These are phyloP conservation scores for Seira ritae DNA, from an alignment of 2,888 invertebrate genomes.

Conservation along the genomic window DNA sequence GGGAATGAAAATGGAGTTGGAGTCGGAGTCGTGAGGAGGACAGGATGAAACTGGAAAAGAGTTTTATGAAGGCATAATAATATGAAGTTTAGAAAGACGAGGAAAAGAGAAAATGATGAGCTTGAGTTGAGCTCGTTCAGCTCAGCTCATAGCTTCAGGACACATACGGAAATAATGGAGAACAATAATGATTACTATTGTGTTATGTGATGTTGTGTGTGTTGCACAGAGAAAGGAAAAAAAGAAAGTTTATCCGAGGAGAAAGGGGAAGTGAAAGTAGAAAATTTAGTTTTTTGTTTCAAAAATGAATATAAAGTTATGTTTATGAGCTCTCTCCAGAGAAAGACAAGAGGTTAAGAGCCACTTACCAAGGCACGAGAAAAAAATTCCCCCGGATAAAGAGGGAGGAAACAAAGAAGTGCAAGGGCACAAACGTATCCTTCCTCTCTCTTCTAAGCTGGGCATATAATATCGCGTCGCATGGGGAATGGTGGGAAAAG, in stretches of 20 bases:
- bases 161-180: neutral
- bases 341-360: slow-evolving; percentile 1
- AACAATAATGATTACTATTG: slow-evolving; percentile 19
- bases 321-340: slow-evolving; percentile 1
- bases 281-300: neutral
- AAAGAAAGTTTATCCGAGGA: neutral
- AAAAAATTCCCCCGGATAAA: neutral
- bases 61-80: neutral
- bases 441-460: neutral
- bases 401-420: neutral
- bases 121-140: neutral
- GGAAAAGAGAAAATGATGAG: too few species aligned
- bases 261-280: too few species aligned
- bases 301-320: neutral
- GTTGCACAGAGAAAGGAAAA: neutral
- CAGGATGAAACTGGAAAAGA: neutral
- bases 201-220: neutral
- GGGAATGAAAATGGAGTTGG: neutral
- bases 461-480: too few species aligned
- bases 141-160: neutral
- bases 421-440: slow-evolving; percentile 12
- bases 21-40: too few species aligned
- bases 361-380: slow-evolving; percentile 19
- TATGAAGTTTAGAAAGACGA: neutral
- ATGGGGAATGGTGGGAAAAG: neutral